phyloP scores from a whole-genome alignment of 2,888 invertebrate species.

The Ceraclea dissimilis region DNA sequence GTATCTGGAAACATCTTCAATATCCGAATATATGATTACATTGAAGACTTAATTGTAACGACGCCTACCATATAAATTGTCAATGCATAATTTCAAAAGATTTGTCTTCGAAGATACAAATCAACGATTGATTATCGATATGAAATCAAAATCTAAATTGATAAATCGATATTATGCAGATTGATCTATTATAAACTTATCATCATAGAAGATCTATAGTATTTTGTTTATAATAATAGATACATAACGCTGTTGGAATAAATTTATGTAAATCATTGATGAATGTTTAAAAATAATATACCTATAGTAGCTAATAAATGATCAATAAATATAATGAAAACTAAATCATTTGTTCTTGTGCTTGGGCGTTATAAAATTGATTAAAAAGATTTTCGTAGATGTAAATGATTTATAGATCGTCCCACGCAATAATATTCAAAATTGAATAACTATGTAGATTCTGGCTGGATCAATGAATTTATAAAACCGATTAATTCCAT shows the following conservation, averaged over 20 bases:
- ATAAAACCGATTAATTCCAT: too few relatives aligned
- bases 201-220: not conserved
- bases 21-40: too few relatives aligned
- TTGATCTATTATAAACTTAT: conserved; percentile 1
- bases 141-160: not conserved
- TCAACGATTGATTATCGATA: too few relatives aligned
- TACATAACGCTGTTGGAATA: not conserved
- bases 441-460: too few relatives aligned
- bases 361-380: conserved; percentile 5
- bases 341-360: conserved; percentile 2
- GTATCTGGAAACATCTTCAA: too few relatives aligned
- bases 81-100: too few relatives aligned
- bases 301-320: not conserved
- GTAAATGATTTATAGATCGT: conserved; percentile 3
- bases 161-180: not conserved
- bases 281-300: not conserved
- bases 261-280: not conserved
- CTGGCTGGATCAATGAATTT: too few relatives aligned
- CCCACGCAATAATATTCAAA: not conserved
- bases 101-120: too few relatives aligned
- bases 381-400: conserved; percentile 1
- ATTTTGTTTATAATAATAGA: not conserved
- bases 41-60: too few relatives aligned
- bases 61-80: too few relatives aligned
- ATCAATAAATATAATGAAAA: not conserved